These are phyloP conservation scores for Vidua chalybeata DNA, from an alignment of 2,113 vertebrate species.

Conservation along the genomic window DNA sequence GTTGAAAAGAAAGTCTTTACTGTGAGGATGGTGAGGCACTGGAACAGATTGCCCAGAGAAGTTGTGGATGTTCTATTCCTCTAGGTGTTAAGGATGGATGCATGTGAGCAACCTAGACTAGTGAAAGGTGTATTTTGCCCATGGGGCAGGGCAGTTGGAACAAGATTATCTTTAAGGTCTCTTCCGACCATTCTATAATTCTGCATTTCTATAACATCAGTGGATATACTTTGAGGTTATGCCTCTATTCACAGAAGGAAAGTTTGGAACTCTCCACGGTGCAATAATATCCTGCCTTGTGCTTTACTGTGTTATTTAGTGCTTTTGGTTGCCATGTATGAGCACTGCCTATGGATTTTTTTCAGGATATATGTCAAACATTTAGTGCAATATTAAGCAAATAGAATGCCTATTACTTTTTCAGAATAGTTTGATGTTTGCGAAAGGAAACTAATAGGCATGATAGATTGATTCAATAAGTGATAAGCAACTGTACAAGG, in stretches of 20 bases:
- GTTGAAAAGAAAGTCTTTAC: not conserved
- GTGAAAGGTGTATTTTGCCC: not conserved
- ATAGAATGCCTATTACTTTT: not conserved
- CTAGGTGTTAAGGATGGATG: rapidly evolving
- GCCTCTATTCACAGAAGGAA: not conserved
- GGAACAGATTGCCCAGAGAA: not conserved
- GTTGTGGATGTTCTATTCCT: not conserved
- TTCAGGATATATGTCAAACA: not conserved
- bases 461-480: not conserved
- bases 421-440: not conserved
- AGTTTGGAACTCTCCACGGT: not conserved
- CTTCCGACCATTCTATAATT: not conserved
- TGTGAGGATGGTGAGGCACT: not conserved
- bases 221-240: not conserved
- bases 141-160: not conserved
- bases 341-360: not conserved
- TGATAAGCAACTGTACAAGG: not conserved
- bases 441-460: not conserved
- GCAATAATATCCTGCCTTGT: not conserved
- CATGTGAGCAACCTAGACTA: not conserved
- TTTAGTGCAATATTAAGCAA: not conserved
- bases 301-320: not conserved
- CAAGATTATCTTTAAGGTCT: not conserved
- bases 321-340: rapidly evolving
- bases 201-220: not conserved